Conservation (phyloP, 2,113 vertebrate species). For the Brachionichthys hirsutus region DNA sequence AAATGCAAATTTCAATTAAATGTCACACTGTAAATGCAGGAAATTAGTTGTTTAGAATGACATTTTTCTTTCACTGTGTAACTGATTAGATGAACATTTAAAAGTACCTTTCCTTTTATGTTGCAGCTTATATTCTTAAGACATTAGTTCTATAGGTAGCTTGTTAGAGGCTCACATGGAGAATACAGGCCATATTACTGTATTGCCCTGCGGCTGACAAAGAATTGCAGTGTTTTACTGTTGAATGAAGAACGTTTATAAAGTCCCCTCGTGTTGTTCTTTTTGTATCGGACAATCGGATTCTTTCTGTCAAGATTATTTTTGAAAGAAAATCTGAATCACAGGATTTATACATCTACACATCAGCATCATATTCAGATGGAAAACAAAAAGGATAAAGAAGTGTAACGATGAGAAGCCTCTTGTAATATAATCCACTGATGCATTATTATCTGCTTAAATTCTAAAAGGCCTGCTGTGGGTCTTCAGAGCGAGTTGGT, state of each 20-base stretch:
- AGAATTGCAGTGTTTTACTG: background rate
- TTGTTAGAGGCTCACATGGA: background rate
- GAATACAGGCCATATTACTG: background rate
- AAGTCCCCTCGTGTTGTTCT: background rate
- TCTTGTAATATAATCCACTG: slow-evolving; percentile 14
- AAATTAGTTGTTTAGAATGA: slow-evolving; percentile 3
- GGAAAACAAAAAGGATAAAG: background rate
- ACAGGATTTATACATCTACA: slow-evolving; percentile 1
- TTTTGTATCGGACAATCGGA: slow-evolving; percentile 50
- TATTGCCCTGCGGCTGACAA: background rate
- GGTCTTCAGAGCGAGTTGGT: too few species aligned
- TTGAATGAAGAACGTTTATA: background rate
- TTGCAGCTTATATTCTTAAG: slow-evolving; percentile 15
- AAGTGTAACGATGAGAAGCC: slow-evolving; percentile 1
- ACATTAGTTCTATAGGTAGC: background rate
- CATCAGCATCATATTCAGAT: slow-evolving; percentile 4
- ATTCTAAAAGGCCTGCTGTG: background rate
- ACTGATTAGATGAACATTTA: background rate
- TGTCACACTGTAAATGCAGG: background rate
- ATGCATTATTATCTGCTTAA: slow-evolving; percentile 2
- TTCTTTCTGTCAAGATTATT: slow-evolving; percentile 28
- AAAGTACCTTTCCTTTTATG: background rate
- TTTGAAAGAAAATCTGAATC: background rate
- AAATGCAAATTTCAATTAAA: background rate
- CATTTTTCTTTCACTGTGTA: background rate